Percentiles rank a stretch among this genome's conserved stretches.
Evolutionary conservation across 2,888 invertebrate species (phyloP).

Genomic region (Dryocosmus kuriphilus): DNA sequence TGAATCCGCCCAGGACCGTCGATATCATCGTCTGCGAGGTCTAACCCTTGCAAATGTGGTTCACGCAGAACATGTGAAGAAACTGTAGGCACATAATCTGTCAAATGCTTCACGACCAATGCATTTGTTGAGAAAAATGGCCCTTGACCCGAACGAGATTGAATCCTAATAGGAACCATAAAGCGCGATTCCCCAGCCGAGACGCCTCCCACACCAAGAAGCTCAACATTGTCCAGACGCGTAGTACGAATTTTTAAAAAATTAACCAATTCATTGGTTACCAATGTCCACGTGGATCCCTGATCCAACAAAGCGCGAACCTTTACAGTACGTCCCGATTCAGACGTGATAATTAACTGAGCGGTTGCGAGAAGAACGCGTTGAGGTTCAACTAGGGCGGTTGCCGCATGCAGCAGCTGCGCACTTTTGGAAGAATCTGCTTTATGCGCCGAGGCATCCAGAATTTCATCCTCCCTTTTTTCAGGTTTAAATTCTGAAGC

Average conservation of each 20-base stretch:
- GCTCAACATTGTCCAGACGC: neutral
- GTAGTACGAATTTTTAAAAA: neutral
- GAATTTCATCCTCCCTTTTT: too few species aligned
- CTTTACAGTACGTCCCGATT: neutral
- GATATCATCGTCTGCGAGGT: neutral
- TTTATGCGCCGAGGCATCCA: too few species aligned
- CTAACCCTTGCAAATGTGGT: neutral
- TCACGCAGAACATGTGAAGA: neutral
- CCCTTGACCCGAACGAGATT: neutral
- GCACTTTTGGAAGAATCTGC: neutral
- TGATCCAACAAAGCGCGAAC: slow-evolving; percentile 15
- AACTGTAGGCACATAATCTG: neutral
- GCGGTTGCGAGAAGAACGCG: slow-evolving; percentile 1
- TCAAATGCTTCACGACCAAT: neutral
- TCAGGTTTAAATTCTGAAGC: neutral
- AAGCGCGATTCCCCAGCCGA: neutral
- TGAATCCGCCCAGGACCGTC: too few species aligned
- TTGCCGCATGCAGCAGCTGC: neutral
- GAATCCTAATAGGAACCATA: neutral
- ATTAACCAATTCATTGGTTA: neutral
- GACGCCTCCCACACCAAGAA: neutral
- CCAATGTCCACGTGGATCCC: neutral
- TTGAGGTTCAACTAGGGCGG: neutral
- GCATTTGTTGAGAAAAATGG: neutral
- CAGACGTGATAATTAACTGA: neutral